A percentile compares a stretch with the other conserved stretches of the same genome.
phyloP scores from a whole-genome alignment of 2,113 vertebrate genomes.

The human (Homo sapiens) region GRCh38 chr2:209841501-209842000 shows the following conservation, averaged over 20 bases:
- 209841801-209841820: not conserved
- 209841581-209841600: no score
- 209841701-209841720: not conserved
- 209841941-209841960: not conserved
- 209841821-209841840: not conserved
- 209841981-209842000: not conserved
- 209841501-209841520: no score
- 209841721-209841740: not conserved
- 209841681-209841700: constrained; percentile 24
- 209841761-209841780: not conserved
- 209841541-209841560: no score
- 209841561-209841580: no score
- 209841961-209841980: not conserved
- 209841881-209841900: not conserved
- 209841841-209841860: not conserved
- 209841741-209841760: not conserved
- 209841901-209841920: not conserved
- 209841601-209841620: no score
- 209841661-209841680: not conserved
- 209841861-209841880: not conserved
- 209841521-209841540: no score
- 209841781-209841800: not conserved
- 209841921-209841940: not conserved
- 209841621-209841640: no score
- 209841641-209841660: not conserved